Conservation (phyloP, 2,113 vertebrate genomes). For the Rattus rattus region DNA sequence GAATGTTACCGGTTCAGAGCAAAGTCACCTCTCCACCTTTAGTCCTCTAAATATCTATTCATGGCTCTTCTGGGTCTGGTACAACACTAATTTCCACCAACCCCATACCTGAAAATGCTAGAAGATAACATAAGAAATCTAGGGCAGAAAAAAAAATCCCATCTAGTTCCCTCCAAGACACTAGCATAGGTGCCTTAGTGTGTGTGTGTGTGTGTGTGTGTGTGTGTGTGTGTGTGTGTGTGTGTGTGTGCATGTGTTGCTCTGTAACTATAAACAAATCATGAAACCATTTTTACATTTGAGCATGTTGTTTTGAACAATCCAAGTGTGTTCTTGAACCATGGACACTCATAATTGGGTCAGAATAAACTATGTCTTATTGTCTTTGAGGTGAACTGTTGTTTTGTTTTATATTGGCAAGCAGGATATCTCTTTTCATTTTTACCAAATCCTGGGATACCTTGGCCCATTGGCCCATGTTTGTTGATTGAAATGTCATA, state of each 20-base stretch:
- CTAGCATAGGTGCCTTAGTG: neutral
- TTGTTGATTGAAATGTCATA: conserved; percentile 21
- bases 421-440: conserved; percentile 33
- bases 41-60: neutral
- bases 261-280: neutral
- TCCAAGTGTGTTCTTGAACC: neutral
- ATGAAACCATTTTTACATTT: neutral
- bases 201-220: neutral
- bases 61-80: neutral
- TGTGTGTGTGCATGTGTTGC: neutral
- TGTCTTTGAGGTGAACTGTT: neutral
- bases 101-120: neutral
- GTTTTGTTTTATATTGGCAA: neutral
- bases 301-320: neutral
- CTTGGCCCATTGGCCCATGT: neutral
- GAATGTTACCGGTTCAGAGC: neutral
- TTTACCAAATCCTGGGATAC: conserved; percentile 24
- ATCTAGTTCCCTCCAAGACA: neutral
- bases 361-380: neutral
- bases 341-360: neutral
- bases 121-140: neutral
- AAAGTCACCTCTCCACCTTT: neutral
- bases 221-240: neutral
- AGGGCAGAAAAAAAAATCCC: neutral
- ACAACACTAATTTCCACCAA: neutral